Evolutionary conservation across 1,140 invertebrate species (phyloP).

Genomic region (Asobara japonica): DNA sequence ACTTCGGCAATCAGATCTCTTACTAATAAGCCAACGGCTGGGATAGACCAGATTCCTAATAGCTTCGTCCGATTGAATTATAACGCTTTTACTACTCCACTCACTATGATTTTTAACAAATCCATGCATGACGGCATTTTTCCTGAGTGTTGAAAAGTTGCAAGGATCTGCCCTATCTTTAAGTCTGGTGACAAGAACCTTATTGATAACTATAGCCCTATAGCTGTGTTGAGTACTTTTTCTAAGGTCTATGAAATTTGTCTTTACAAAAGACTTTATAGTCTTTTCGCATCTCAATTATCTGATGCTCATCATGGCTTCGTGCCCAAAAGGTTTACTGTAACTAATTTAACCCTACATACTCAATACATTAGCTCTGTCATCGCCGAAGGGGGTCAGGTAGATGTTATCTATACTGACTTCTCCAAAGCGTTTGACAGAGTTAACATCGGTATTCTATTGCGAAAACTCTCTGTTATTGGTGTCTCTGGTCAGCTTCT

Average conservation of each 20-base stretch:
- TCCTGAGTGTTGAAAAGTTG: conserved; percentile 33
- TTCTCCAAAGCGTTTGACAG: conserved; percentile 52
- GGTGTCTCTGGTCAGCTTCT: not conserved
- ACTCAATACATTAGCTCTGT: conserved; percentile 35
- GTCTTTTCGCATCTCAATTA: conserved; percentile 20
- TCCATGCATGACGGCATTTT: no score
- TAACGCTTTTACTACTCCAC: no score
- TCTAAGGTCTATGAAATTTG: conserved; percentile 47
- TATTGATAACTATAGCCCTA: conserved; percentile 44
- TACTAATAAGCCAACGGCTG: no score
- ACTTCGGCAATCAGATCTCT: no score
- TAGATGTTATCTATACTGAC: conserved; percentile 50
- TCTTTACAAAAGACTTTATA: conserved; percentile 19
- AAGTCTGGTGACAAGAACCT: conserved; percentile 18
- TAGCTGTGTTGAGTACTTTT: no score
- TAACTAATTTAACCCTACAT: conserved; percentile 40
- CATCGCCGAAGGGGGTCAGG: conserved; percentile 39
- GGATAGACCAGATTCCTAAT: no score
- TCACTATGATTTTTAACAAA: no score
- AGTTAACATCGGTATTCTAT: conserved; percentile 28
- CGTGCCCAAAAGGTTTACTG: conserved; percentile 36
- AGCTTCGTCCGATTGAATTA: no score
- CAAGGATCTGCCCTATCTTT: no score
- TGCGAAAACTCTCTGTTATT: not conserved
- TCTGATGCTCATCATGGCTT: conserved; percentile 45